Conservation (phyloP, 2,797 vertebrate species). For the Pangasius larnaudii region DNA sequence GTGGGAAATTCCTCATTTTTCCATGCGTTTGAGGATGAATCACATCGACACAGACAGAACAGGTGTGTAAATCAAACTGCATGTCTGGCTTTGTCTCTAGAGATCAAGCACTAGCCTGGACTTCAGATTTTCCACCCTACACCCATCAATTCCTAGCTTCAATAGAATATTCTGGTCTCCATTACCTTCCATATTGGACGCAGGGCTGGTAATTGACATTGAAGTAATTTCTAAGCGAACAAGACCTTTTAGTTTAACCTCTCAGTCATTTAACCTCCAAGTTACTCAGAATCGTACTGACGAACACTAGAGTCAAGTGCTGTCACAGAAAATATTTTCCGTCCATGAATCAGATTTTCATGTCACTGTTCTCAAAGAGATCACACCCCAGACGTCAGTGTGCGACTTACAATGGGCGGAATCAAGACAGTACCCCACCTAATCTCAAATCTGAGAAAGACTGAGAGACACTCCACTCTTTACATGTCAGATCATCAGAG, state of each 20-base stretch:
- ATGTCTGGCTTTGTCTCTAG: not conserved
- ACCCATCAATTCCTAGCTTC: conserved; percentile 6
- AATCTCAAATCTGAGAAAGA: conserved; percentile 22
- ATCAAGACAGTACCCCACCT: conserved; percentile 32
- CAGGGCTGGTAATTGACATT: not conserved
- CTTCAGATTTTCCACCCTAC: not conserved
- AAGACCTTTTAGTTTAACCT: not conserved
- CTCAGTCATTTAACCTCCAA: not conserved
- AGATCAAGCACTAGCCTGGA: conserved; percentile 16
- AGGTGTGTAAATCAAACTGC: conserved; percentile 30
- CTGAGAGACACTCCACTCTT: conserved; percentile 11
- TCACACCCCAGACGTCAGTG: conserved; percentile 1
- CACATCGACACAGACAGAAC: not conserved
- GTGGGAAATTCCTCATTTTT: not conserved
- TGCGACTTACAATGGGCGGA: not conserved
- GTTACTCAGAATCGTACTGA: not conserved
- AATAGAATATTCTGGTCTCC: not conserved
- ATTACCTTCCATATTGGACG: not conserved
- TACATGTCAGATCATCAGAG: conserved; percentile 2
- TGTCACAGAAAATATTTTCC: not conserved
- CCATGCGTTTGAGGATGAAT: conserved; percentile 4
- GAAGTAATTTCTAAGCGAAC: not conserved
- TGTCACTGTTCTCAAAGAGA: conserved; percentile 10
- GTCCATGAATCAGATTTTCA: not conserved
- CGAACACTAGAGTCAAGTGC: not conserved